Conservation (phyloP, 2,113 vertebrate genomes). For the Brevimyrus niger region DNA sequence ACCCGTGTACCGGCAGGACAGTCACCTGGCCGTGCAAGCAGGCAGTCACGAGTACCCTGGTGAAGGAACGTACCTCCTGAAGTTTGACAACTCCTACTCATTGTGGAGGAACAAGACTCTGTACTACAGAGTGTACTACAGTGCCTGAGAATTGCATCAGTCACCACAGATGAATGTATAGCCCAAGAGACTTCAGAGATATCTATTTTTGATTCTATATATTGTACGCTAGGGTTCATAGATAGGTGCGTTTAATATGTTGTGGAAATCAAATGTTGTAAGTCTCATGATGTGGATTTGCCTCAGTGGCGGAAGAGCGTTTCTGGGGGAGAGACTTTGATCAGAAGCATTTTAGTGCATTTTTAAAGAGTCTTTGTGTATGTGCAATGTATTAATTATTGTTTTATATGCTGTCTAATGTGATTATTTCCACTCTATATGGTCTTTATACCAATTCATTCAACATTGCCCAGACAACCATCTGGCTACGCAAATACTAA, state of each 20-base stretch:
- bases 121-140: constrained; percentile 92
- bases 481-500: neutral
- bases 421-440: constrained; percentile 25
- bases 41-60: constrained; percentile 93
- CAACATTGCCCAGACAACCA: neutral
- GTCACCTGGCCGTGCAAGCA: constrained; percentile 79
- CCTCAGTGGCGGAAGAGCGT: neutral
- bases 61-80: constrained; percentile 90
- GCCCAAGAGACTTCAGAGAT: constrained; percentile 38
- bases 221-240: constrained; percentile 15
- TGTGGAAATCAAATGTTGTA: neutral
- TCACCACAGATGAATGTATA: constrained; percentile 44
- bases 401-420: constrained; percentile 33
- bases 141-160: constrained; percentile 52
- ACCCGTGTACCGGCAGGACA: constrained; percentile 88
- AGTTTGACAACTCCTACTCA: constrained; percentile 97
- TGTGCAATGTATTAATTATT: constrained; percentile 41
- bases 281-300: neutral
- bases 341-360: constrained; percentile 1
- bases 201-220: constrained; percentile 53
- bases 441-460: neutral
- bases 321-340: neutral
- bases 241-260: constrained; percentile 5
- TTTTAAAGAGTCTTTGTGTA: constrained; percentile 37
- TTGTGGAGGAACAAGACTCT: constrained; percentile 95